Conservation (phyloP, 2,888 invertebrate genomes). For the Patella ulyssiponensis region DNA sequence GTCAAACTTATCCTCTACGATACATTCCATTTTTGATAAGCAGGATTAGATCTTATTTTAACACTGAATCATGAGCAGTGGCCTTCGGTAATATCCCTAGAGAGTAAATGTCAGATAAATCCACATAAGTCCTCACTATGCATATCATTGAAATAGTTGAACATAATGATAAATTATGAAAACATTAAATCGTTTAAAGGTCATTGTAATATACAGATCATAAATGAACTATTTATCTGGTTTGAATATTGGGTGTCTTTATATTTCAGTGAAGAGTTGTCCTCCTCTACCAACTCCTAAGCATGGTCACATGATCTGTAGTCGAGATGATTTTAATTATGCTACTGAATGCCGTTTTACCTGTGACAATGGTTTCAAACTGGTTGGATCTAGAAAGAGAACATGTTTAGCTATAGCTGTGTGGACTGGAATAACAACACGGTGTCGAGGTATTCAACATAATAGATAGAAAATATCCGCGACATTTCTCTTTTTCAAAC, state of each 20-base stretch:
- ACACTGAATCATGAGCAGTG: neutral
- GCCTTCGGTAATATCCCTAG: no score
- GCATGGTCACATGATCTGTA: constrained; percentile 76
- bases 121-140: no score
- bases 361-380: constrained; percentile 78
- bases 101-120: no score
- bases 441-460: constrained; percentile 77
- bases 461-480: constrained; percentile 25
- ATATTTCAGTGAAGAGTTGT: constrained; percentile 78
- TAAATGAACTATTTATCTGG: neutral
- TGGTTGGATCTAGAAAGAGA: constrained; percentile 78
- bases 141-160: no score
- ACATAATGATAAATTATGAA: no score
- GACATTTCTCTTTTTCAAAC: no score
- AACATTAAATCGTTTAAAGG: no score
- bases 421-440: constrained; percentile 80
- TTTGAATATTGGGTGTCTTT: neutral
- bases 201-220: neutral
- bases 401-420: constrained; percentile 80
- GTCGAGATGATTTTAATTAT: constrained; percentile 73
- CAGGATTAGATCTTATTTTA: neutral
- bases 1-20: no score
- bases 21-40: no score
- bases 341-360: constrained; percentile 79
- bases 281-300: constrained; percentile 75